Base-by-base conservation (phyloP, 2,888 invertebrate species). In the Caenorhabditis sp. region DNA sequence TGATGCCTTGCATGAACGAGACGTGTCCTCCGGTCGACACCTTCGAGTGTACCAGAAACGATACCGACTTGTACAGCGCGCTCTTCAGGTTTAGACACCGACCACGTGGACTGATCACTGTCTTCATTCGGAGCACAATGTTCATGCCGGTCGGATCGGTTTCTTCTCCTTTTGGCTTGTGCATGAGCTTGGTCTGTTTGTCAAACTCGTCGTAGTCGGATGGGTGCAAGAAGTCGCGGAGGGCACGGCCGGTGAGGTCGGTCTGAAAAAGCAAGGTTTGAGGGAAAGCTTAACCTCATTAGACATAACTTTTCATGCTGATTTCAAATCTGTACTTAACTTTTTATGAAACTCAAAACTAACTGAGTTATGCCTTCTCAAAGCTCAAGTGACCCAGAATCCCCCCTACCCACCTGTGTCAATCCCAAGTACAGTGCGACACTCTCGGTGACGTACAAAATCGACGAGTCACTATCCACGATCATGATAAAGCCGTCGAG, bases 91-190 rank as follows among this genome's bases (percentile, higher is more conserved):
- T 97, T 87, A 97, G 96, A 93, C 95, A 97, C 16, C 92, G 94
- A n/a, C 98, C 98, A 92, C 97, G 97, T 92, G 95, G 96, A 22
- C 97, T 97, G 70, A 98, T 94, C 0, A 98, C 97, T 92, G 97
- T 97, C 93, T 98, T 98, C 91, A 98, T 94, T 16, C 98, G 94
- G 8, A 96, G 93, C 86, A 96, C 95, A 12, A 85, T 38, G 64
- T 79, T 76, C 14, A 58, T 24, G n/a, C 81, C 83, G 28, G 54
- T 75, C 0, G 24, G 35, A n/a, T 81, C 75, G 22, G 26, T 6
- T 6, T 72, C 70, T 31, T 58, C 63, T 54, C 59, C 68, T 12
- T 61, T 72, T 38, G 79, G 80, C 56, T 56, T 77, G 59, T 79
- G 73, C 19, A 82, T 8, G 10, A 79, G 22, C 31, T 79, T 79